These are phyloP conservation scores for Gasterosteus nipponicus DNA, from an alignment of 2,113 vertebrate genomes.

Conservation along the genomic window DNA sequence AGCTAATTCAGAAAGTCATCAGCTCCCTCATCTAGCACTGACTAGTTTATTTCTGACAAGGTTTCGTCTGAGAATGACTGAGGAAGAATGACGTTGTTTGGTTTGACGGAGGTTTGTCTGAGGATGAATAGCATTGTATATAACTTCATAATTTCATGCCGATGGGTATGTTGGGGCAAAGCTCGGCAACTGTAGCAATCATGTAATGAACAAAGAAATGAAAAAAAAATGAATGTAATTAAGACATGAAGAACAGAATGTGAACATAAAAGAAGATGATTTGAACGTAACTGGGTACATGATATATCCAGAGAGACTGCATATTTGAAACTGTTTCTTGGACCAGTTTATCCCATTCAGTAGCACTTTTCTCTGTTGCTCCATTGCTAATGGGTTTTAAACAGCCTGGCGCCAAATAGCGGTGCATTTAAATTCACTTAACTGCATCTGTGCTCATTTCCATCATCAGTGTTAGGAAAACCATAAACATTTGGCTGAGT, in stretches of 20 bases:
- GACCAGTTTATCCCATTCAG: background rate
- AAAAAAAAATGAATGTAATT: background rate
- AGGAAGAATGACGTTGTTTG: too few species aligned
- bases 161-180: background rate
- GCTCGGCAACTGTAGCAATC: background rate
- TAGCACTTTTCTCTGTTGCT: conserved; percentile 19
- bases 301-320: background rate
- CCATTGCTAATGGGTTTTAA: conserved; percentile 33
- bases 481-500: conserved; percentile 23
- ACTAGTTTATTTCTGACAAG: too few species aligned
- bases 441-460: conserved; percentile 43
- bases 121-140: background rate
- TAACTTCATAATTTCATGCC: background rate
- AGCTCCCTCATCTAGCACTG: too few species aligned
- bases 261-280: background rate
- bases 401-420: conserved; percentile 3
- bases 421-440: conserved; percentile 49
- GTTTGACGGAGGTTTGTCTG: too few species aligned
- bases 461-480: conserved; percentile 30
- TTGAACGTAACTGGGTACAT: background rate
- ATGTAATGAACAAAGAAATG: background rate
- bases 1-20: too few species aligned
- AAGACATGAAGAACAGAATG: background rate
- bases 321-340: background rate
- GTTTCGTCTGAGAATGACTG: too few species aligned